Evolutionary conservation across 2,797 vertebrate species (phyloP), one percentile per base, ranked within the genome.

Genomic region (Lepus townsendii): DNA sequence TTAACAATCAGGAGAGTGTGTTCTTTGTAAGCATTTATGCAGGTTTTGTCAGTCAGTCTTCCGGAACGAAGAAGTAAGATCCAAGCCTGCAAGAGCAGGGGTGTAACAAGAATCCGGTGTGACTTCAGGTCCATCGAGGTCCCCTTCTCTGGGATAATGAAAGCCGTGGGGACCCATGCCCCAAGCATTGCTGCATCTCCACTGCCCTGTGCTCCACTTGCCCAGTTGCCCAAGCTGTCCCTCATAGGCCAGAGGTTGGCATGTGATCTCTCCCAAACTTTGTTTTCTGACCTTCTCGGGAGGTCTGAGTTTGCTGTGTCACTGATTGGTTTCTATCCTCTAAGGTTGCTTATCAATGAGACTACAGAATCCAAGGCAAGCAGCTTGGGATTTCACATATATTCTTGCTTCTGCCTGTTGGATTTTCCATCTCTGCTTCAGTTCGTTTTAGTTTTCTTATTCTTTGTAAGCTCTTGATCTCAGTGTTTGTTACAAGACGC

Each of bases 281-380:
- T 80, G 16, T 66, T 38, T 17, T 47, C 42, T 65, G 16, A 7
- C 42, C 16, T 78, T 96, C 72, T 84, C 35, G 72, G 72, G 72
- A 90, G 84, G 75, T 13, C 16, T 77, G 10, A 0, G 17, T 50
- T 47, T 32, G 4, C 38, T 86, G 5, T 63, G 76, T 26, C 62
- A 52, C 26, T 52, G 38, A 71, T 80, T 75, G 65, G n/a, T 76
- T 66, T 30, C 14, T 38, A 54, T 89, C 87, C 80, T 93, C 80
- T 94, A 50, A 94, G 76, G 72, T 78, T 92, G 72, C 76, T 63
- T 72, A 88, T 80, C 89, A 65, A 27, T 84, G 65, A 92, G 68
- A 50, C 32, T 17, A 3, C 71, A 22, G 63, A 84, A 69, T 11
- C 32, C 79, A 72, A 84, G 80, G 52, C 0, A 1, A 77, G 30